These are phyloP conservation scores for Oxyscelio sp. DNA, from an alignment of 2,888 invertebrate species.

Conservation along the genomic window DNA sequence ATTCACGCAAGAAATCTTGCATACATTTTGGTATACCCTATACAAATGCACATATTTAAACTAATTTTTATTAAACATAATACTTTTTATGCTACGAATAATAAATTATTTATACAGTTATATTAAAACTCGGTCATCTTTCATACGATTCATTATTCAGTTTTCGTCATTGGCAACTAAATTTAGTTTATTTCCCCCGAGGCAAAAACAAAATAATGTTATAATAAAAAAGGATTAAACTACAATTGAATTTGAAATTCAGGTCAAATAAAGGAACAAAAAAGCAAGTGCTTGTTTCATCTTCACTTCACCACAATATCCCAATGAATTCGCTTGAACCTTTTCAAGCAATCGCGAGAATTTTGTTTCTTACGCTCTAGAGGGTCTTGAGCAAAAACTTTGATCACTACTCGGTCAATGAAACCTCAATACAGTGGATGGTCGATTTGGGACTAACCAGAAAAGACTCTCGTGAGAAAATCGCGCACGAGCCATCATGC, in stretches of 20 bases:
- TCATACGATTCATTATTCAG: too few species aligned
- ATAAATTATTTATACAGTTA: too few species aligned
- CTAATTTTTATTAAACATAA: too few species aligned
- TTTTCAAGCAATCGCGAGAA: conserved; percentile 62
- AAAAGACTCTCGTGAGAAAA: conserved; percentile 72
- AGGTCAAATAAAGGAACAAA: conserved; percentile 38
- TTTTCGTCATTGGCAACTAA: neutral
- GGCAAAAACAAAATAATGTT: neutral
- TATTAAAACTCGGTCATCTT: too few species aligned
- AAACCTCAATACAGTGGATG: conserved; percentile 66
- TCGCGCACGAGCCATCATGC: conserved; percentile 65
- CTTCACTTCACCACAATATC: conserved; percentile 59
- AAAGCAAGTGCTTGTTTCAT: conserved; percentile 41
- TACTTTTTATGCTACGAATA: too few species aligned
- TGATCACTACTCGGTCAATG: conserved; percentile 71
- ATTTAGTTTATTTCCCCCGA: neutral
- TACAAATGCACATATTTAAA: too few species aligned
- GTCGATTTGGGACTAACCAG: conserved; percentile 61
- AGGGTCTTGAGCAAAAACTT: conserved; percentile 68
- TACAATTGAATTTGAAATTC: conserved; percentile 60
- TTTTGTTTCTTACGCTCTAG: conserved; percentile 70
- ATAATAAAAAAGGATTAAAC: conserved; percentile 39
- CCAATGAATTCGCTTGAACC: conserved; percentile 54
- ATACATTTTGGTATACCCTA: too few species aligned
- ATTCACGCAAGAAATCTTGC: too few species aligned